phyloP scores from a whole-genome alignment of 37 sponge, comb jelly and placozoan genomes.

The Spongilla lacustris region DNA sequence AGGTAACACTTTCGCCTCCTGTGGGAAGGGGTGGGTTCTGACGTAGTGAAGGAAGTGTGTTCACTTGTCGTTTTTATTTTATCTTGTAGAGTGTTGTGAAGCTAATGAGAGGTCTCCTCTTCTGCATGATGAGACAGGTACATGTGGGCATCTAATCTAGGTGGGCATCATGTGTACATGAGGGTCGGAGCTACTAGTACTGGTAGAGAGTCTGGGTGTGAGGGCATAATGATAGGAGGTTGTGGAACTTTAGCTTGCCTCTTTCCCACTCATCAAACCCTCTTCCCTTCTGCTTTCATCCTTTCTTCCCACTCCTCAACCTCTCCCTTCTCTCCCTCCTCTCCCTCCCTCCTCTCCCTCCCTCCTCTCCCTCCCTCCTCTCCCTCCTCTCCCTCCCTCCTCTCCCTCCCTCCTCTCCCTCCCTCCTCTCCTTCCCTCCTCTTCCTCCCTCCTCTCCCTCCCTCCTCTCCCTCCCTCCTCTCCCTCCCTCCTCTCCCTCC shows the following conservation, averaged over 20 bases:
- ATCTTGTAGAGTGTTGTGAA: conserved; percentile 72
- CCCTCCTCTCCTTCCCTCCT: not conserved
- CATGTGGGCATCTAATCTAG: too few relatives aligned
- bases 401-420: not conserved
- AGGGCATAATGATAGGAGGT: too few relatives aligned
- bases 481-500: not conserved
- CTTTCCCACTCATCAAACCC: too few relatives aligned
- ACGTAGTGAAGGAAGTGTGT: not conserved
- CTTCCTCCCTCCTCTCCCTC: not conserved
- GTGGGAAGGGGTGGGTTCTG: not conserved
- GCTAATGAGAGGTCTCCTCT: conserved; percentile 83
- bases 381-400: not conserved
- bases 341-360: not conserved
- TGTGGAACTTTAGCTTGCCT: too few relatives aligned
- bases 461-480: not conserved
- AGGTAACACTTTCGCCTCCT: conserved; percentile 31
- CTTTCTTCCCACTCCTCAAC: not conserved
- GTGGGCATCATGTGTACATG: too few relatives aligned
- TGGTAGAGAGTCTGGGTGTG: too few relatives aligned
- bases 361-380: not conserved
- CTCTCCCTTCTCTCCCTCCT: not conserved
- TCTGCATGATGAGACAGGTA: conserved; percentile 24
- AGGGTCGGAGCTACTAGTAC: too few relatives aligned
- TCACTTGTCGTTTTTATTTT: not conserved
- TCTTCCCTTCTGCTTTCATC: too few relatives aligned